These are phyloP conservation scores for Whitmania pigra DNA, from an alignment of 1,140 invertebrate species.

Conservation along the genomic window DNA sequence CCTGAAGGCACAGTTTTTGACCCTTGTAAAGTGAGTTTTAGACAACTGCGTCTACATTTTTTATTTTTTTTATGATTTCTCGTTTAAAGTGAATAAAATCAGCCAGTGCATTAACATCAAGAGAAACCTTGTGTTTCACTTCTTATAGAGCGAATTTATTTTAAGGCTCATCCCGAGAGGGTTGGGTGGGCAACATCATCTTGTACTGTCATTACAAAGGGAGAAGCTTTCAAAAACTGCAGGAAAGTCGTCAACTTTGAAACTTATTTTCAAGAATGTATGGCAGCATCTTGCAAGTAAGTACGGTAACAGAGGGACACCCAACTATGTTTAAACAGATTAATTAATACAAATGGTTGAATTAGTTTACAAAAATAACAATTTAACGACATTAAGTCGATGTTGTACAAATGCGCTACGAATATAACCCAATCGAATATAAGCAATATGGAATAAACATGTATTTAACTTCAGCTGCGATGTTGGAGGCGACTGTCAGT, in stretches of 20 bases:
- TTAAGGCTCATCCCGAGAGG: slow-evolving; percentile 8
- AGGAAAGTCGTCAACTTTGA: slow-evolving; percentile 15
- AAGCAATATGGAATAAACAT: slow-evolving; percentile 48
- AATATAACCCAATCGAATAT: not conserved
- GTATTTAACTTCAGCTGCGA: slow-evolving; percentile 67
- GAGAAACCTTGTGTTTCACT: too few relatives aligned
- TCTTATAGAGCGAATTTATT: not conserved
- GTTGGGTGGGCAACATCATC: slow-evolving; percentile 11
- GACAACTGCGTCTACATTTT: too few relatives aligned
- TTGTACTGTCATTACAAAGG: slow-evolving; percentile 12
- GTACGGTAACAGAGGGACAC: not conserved
- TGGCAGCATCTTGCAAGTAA: slow-evolving; percentile 11
- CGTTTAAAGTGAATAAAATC: too few relatives aligned
- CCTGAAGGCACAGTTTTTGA: not conserved
- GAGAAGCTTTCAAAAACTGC: slow-evolving; percentile 9
- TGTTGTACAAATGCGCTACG: too few relatives aligned
- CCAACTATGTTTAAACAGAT: too few relatives aligned
- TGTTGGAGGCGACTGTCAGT: slow-evolving; percentile 74
- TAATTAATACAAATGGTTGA: too few relatives aligned
- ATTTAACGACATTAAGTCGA: too few relatives aligned
- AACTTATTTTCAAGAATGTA: slow-evolving; percentile 8
- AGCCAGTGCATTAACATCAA: too few relatives aligned
- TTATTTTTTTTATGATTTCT: too few relatives aligned
- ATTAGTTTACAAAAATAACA: too few relatives aligned
- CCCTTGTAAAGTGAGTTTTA: not conserved